Base-by-base conservation (phyloP, 1,140 invertebrate species). In the Chionoecetes opilio region DNA sequence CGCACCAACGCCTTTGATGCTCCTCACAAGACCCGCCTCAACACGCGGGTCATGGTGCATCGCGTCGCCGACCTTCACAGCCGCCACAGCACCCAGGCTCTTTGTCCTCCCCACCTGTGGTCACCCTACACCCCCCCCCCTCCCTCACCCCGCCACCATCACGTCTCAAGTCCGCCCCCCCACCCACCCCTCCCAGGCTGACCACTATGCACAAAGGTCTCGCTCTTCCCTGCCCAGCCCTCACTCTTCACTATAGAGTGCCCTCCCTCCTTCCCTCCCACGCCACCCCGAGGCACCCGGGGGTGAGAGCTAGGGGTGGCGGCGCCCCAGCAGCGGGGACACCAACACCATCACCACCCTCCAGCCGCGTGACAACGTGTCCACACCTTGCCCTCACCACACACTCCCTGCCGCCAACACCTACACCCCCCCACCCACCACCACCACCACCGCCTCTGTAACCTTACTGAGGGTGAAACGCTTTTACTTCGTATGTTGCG, bases 51-150 rank as follows among this genome's bases (percentile, higher is more conserved):
- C 63, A 75, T 8, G 63, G 63, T 75, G 63, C 63, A n/a, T 17
- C 63, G 9, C n/a, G 63, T 26, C 63, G 11, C 21, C n/a, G 63
- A 75, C 63, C 63, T 75, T 75, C 63, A 75, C 63, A 5, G 63
- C n/a, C 63, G 21, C n/a, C 63, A 75, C 63, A 75, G 63, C 11
- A n/a, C 63, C 63, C 63, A 17, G 41, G 63, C n/a, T 21, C 84
- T 38, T 35, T 35, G 84, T 86, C 84, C 84, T 86, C 84, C 84
- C 17, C 84, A 34, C 32, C 84, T 38, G 35, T 86, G 35, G 32
- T 86, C 32, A 32, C 84, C 84, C 84, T 38, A 8, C 32, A 34
- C 31, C 84, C 32, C 35, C n/a, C 84, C n/a, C 32, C 11, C 82
- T 26, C 26, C 82, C 82, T 26, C 82, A 5, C 3, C 82, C 82